Conservation (phyloP, 2,113 vertebrate genomes). For the Thunnus maccoyii region DNA sequence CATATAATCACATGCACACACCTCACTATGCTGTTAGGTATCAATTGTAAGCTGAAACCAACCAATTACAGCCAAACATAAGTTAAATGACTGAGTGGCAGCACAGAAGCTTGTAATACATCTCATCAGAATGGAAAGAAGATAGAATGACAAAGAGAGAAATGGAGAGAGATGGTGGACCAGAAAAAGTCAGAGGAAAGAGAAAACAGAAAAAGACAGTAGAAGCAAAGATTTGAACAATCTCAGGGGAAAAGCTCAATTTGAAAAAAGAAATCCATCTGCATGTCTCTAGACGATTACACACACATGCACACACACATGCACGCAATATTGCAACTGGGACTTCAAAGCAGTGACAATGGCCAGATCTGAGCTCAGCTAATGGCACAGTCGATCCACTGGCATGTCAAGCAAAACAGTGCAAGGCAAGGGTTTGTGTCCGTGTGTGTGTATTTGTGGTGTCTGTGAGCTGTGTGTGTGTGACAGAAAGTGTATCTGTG, state of each 20-base stretch:
- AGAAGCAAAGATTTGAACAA: neutral
- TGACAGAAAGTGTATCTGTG: slow-evolving; percentile 31
- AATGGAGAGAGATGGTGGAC: neutral
- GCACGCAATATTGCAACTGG: neutral
- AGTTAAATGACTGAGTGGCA: slow-evolving; percentile 5
- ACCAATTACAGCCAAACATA: neutral
- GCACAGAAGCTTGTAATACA: neutral
- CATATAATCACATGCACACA: neutral
- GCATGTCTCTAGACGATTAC: slow-evolving; percentile 10
- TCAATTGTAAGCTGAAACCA: neutral
- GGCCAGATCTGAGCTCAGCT: slow-evolving; percentile 56
- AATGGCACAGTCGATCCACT: slow-evolving; percentile 56
- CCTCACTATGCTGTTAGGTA: neutral
- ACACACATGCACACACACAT: neutral
- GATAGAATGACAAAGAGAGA: neutral
- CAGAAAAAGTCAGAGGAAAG: neutral
- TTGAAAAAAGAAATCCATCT: neutral
- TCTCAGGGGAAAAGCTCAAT: neutral
- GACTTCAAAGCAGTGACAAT: slow-evolving; percentile 48
- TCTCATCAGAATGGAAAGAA: slow-evolving; percentile 4
- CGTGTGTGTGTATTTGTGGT: slow-evolving; percentile 25
- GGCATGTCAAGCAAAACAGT: slow-evolving; percentile 35
- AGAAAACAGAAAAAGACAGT: too few species aligned
- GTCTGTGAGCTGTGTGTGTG: slow-evolving; percentile 21
- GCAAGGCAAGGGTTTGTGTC: slow-evolving; percentile 16